A percentile compares a stretch with the other conserved stretches of the same genome.
Conservation (phyloP, 2,113 vertebrate genomes). For the Amazona vittata region DNA sequence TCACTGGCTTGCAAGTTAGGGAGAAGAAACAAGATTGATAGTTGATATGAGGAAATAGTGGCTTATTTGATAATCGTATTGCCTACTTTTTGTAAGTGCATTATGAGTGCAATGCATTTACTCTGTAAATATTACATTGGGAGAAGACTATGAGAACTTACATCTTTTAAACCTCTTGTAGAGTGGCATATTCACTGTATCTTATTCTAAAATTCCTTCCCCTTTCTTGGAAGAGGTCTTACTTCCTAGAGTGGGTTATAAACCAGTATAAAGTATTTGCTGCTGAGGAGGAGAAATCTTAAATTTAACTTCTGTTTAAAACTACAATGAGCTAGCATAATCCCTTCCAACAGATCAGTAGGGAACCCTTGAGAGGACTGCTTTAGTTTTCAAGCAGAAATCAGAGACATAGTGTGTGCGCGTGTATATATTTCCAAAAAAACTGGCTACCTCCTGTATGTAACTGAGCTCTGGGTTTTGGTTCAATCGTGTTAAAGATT, state of each 20-base stretch:
- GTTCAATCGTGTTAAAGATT: background rate
- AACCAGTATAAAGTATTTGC: background rate
- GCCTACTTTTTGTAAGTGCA: background rate
- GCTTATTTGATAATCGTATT: background rate
- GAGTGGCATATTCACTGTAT: background rate
- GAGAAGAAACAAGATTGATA: background rate
- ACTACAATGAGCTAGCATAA: background rate
- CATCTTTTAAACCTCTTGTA: background rate
- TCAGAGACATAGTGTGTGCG: background rate
- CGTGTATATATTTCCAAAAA: background rate
- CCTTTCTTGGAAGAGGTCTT: background rate
- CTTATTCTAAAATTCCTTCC: background rate
- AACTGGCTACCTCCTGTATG: background rate
- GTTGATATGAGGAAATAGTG: background rate
- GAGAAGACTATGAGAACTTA: background rate
- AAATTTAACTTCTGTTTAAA: background rate
- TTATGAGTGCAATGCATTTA: background rate
- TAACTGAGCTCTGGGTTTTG: background rate
- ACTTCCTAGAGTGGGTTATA: background rate
- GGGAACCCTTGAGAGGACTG: background rate
- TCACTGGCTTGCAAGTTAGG: background rate
- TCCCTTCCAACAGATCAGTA: background rate
- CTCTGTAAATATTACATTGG: background rate
- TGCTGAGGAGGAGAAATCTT: background rate
- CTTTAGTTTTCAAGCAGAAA: background rate